Evolutionary conservation across 2,888 invertebrate species (phyloP), one percentile per base, ranked within the genome.

Genomic region (Melanostoma mellinum): DNA sequence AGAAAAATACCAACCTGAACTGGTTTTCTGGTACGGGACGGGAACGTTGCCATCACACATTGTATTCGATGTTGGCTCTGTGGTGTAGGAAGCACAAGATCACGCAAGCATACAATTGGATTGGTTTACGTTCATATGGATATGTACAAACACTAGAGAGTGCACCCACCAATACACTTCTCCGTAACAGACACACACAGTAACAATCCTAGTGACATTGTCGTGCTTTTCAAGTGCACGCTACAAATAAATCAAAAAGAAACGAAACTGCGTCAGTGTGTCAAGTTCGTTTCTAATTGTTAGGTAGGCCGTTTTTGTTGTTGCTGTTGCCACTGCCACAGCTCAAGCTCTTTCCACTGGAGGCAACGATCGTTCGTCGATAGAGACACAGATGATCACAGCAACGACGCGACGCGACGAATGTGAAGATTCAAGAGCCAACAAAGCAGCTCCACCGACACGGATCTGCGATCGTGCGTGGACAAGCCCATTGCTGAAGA

Each of bases 221-320:
- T 56, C 69, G 69, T 74, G 55, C 20, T 75, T 84, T 84, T 84
- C 84, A 84, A 84, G 84, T 84, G 84, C 84, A 84, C 65, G 84
- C 61, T 78, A 78, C 84, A 84, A 84, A 84, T 84, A 84, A 84
- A 84, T 84, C 84, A 84, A 56, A 71, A 76, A 74, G 71, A 84
- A 84, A 67, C 71, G 69, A 88, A 89, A 87, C 88, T 88, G 87
- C 89, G 89, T 88, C 88, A 89, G 88, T 89, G 87, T 89, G 89
- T 89, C 89, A 89, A 89, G 89, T 89, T 89, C 89, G 89, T 87
- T 88, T 86, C 84, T 84, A 84, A 84, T 84, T 78, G 78, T 78
- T 74, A 33, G 84, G 69, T 74, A 75, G 84, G 78, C 74, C 71
- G 71, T 56, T 68, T 65, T 40, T 52, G 61, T 42, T 56, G 61